phyloP scores from a whole-genome alignment of 2,888 invertebrate genomes.

The Tenthredo mesomela region DNA sequence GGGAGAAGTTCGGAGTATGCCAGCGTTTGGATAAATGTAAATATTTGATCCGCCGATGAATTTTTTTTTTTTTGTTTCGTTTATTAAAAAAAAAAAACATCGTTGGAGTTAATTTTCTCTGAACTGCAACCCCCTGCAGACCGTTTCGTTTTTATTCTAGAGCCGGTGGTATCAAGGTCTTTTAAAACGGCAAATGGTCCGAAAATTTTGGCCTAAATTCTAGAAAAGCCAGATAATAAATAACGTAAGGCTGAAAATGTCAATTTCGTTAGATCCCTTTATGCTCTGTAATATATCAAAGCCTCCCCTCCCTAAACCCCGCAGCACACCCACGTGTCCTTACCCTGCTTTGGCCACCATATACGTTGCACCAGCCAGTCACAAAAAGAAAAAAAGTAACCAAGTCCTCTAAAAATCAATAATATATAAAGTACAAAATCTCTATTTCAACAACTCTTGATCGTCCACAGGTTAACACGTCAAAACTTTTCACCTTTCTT shows the following conservation, averaged over 20 bases:
- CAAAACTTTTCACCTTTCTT: slow-evolving; percentile 10
- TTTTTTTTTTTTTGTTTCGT: neutral
- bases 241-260: slow-evolving; percentile 52
- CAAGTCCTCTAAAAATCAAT: slow-evolving; percentile 44
- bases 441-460: slow-evolving; percentile 26
- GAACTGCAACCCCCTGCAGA: neutral
- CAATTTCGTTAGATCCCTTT: slow-evolving; percentile 52
- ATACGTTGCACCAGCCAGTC: slow-evolving; percentile 15
- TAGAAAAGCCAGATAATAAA: slow-evolving; percentile 47
- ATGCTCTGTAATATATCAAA: slow-evolving; percentile 51
- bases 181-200: slow-evolving; percentile 50
- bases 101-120: neutral
- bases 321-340: slow-evolving; percentile 31
- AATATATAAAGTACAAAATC: slow-evolving; percentile 42
- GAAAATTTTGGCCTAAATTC: slow-evolving; percentile 44
- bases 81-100: neutral
- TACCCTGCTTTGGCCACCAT: slow-evolving; percentile 36
- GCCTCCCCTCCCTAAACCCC: neutral
- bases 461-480: neutral
- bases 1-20: neutral
- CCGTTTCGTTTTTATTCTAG: neutral
- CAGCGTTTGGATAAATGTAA: neutral
- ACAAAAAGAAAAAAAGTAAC: neutral
- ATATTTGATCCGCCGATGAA: slow-evolving; percentile 12
- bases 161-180: neutral